A percentile compares a stretch with the other conserved stretches of the same genome.
Evolutionary conservation across 2,888 invertebrate species (phyloP).

Genomic region (Deilephila porcellus): DNA sequence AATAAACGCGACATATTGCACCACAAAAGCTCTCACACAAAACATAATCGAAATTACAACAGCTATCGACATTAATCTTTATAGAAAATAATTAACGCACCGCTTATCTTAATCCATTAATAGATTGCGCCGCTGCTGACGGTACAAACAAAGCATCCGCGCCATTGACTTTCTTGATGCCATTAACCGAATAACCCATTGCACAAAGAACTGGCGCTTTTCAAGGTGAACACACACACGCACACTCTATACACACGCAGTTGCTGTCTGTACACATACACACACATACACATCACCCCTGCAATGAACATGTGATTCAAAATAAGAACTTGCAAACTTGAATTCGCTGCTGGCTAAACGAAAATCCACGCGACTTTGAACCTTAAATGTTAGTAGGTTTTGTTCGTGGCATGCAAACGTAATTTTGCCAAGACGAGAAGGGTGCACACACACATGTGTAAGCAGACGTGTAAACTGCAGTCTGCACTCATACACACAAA

Average conservation of each 20-base stretch:
- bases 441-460: constrained; percentile 72
- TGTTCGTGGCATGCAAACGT: constrained; percentile 34
- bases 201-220: constrained; percentile 83
- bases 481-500: constrained; percentile 63
- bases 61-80: background rate
- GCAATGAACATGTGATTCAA: constrained; percentile 70
- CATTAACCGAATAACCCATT: constrained; percentile 86
- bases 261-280: constrained; percentile 38
- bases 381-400: constrained; percentile 45
- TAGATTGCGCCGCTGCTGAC: constrained; percentile 56
- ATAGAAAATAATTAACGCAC: constrained; percentile 31
- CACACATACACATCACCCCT: constrained; percentile 44
- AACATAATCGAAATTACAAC: constrained; percentile 15
- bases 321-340: constrained; percentile 65
- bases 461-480: constrained; percentile 67
- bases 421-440: constrained; percentile 70
- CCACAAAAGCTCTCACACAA: background rate
- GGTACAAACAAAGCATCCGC: constrained; percentile 71
- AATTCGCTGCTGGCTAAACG: constrained; percentile 33
- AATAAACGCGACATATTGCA: background rate
- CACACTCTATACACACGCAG: constrained; percentile 32
- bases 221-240: constrained; percentile 83
- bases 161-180: constrained; percentile 84
- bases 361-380: constrained; percentile 40
- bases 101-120: constrained; percentile 27